Base-by-base conservation (phyloP, 1,140 invertebrate species). In the Macrotrachela quadricornifera region DNA sequence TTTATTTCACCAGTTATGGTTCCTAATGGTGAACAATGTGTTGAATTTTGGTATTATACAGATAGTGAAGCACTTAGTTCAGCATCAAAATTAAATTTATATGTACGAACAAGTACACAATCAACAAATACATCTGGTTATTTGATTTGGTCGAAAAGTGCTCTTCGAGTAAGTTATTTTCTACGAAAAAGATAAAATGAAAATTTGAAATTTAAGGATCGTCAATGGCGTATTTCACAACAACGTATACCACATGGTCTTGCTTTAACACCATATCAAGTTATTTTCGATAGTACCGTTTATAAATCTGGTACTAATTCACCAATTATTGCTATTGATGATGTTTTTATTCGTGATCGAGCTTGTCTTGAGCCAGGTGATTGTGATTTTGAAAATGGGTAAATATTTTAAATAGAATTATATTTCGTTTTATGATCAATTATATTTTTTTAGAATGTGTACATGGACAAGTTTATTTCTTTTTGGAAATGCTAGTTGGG, bases 341-440 rank as follows among this genome's bases (percentile, higher is more conserved):
- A 53, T 48, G 46, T 53, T 18, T 47, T 30, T 18, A 40, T 53
- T 12, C 44, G 51, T n/a, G 51, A 53, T 47, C 18, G 40, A 12
- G 40, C 45, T 36, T 53, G 51, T 47, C 36, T 48, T 14, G 44
- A 51, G 4, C 30, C 55, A 49, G 57, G 60, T 16, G 57, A 57
- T 30, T 64, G 62, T 49, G 60, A 63, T 30, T 64, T 64, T 51
- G 62, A 64, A 46, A 57, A 61, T 17, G 58, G 51, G 21, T 30
- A 30, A 4, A 8, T 30, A 30, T 30, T 30, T 8, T 8, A 30
- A 30, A 30, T 30, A 30, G 8, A 30, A 30, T 30, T 2, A 30
- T 30, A 30, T 30, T 30, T 30, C 21, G n/a, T n/a, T n/a, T n/a
- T n/a, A n/a, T n/a, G n/a, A n/a, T n/a, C n/a, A n/a, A n/a, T n/a